Evolutionary conservation across 2,113 vertebrate genomes (phyloP), one percentile per base, ranked within the genome.

Genomic region (Aldabrachelys gigantea): DNA sequence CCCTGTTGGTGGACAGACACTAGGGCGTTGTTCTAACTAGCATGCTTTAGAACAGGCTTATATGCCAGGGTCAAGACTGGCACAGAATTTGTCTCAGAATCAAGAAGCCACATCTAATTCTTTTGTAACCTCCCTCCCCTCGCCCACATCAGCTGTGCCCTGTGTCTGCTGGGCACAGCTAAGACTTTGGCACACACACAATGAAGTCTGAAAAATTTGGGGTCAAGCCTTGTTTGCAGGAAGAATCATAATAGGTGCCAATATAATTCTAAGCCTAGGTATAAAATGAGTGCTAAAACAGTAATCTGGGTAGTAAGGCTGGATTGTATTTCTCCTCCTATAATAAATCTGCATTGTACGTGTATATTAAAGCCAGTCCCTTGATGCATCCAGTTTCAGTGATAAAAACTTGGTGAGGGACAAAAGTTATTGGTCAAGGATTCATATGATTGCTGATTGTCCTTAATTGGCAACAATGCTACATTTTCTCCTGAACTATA

Each of bases 321-420:
- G 95, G 93, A 49, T 50, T 88, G 83, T 93, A 92, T 94, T 95
- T 94, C 88, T 96, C 82, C 57, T 85, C 56, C 65, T 84, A 75
- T 41, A 96, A 91, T 94, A 97, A 96, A 95, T 95, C 96, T 93
- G 85, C 79, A 69, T 57, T 90, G 35, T 93, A 93, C 89, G 86
- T 96, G 91, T 91, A 92, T 90, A 94, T 97, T 97, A 92, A 96
- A 94, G 62, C 87, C 92, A 95, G 88, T 95, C 87, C 80, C 92
- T 94, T 91, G 91, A 95, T 91, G 91, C 94, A 95, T 96, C 93
- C 94, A 91, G 93, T 95, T 96, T 89, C 76, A 89, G 87, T 91
- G 89, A 97, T 94, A 97, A 96, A 97, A 97, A 94, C 89, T 96
- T 90, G 62, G 86, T 1, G 14, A 96, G 80, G 88, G 53, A 90